These are phyloP conservation scores for Cataglyphis hispanica DNA, from an alignment of 1,140 invertebrate genomes.

Conservation along the genomic window DNA sequence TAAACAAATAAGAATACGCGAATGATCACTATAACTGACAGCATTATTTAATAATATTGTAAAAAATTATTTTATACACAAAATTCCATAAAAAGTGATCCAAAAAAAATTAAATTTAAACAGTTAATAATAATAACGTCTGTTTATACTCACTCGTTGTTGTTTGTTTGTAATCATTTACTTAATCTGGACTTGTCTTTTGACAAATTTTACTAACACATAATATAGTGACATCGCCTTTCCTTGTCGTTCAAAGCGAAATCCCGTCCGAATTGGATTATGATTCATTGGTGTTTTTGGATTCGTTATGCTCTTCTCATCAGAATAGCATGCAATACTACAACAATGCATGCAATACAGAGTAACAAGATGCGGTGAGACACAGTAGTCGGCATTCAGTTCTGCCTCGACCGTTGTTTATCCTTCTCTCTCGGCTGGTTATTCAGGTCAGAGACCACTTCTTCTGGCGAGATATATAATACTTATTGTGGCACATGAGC, in stretches of 20 bases:
- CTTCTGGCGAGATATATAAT: conserved; percentile 73
- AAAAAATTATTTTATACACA: too few species aligned
- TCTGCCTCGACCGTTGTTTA: conserved; percentile 11
- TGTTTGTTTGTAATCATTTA: too few species aligned
- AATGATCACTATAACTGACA: too few species aligned
- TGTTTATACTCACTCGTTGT: too few species aligned
- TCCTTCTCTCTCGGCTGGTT: conserved; percentile 73
- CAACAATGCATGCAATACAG: too few species aligned
- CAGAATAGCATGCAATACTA: background rate
- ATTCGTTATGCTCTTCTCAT: conserved; percentile 40
- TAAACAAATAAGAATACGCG: too few species aligned
- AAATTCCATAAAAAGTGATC: too few species aligned
- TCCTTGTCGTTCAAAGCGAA: background rate
- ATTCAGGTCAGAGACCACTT: conserved; percentile 77
- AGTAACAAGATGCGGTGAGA: conserved; percentile 13
- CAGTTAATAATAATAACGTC: too few species aligned
- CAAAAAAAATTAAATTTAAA: too few species aligned
- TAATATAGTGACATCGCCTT: background rate
- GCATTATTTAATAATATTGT: too few species aligned
- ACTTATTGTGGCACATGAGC: conserved; percentile 79
- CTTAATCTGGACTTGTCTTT: too few species aligned
- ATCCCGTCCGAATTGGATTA: background rate
- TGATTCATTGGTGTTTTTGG: conserved; percentile 9
- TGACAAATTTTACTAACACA: too few species aligned
- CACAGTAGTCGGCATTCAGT: background rate